These are phyloP conservation scores for Eptatretus atami DNA, from an alignment of 2,797 vertebrate species.

Conservation along the genomic window DNA sequence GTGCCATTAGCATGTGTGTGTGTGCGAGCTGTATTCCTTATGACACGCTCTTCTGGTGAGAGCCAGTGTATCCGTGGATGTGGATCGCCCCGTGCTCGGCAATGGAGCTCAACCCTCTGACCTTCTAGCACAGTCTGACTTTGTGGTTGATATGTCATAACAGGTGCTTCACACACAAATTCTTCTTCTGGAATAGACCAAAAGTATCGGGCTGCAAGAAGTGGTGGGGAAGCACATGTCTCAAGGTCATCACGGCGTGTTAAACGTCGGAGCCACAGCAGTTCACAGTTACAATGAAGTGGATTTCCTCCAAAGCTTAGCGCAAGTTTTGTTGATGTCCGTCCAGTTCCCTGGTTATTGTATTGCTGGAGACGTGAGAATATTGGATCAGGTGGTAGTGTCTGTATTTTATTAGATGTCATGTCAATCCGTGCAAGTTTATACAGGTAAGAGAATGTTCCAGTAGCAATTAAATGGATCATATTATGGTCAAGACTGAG, in stretches of 20 bases:
- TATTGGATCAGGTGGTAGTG: slow-evolving; percentile 76
- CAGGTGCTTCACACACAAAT: slow-evolving; percentile 68
- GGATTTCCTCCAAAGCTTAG: slow-evolving; percentile 87
- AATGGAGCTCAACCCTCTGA: slow-evolving; percentile 60
- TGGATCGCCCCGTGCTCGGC: slow-evolving; percentile 81
- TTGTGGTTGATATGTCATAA: slow-evolving; percentile 81
- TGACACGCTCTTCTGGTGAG: slow-evolving; percentile 53
- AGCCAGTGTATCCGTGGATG: slow-evolving; percentile 79
- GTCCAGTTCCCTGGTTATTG: slow-evolving; percentile 24
- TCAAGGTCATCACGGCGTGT: slow-evolving; percentile 81
- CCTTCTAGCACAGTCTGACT: slow-evolving; percentile 69
- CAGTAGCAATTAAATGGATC: slow-evolving; percentile 47
- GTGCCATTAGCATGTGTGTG: slow-evolving; percentile 71
- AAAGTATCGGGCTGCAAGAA: slow-evolving; percentile 72
- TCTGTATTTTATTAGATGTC: slow-evolving; percentile 80
- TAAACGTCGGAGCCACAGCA: slow-evolving; percentile 61
- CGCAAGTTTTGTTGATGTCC: slow-evolving; percentile 42
- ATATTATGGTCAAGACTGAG: slow-evolving; percentile 91
- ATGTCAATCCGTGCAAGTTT: slow-evolving; percentile 73
- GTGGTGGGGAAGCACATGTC: slow-evolving; percentile 63
- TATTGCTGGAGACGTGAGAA: slow-evolving; percentile 54
- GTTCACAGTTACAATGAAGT: slow-evolving; percentile 77
- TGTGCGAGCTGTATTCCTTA: slow-evolving; percentile 59
- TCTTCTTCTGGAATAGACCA: slow-evolving; percentile 80
- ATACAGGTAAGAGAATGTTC: slow-evolving; percentile 67